Base-by-base conservation (phyloP, 2,113 vertebrate species). In the Podocnemis expansa region DNA sequence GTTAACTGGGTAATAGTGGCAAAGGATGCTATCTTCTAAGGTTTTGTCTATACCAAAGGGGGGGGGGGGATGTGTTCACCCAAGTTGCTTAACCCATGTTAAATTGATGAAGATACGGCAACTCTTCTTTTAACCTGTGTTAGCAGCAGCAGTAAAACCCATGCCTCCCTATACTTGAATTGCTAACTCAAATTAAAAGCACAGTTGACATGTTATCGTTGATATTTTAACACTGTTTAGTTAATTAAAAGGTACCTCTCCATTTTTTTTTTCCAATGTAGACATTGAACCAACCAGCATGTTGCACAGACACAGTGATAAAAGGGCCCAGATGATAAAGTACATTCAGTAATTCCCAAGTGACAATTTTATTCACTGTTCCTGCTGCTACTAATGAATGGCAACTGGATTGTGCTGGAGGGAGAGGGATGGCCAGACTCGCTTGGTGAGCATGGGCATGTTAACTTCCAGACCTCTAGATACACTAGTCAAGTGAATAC, bases 271-370 rank as follows among this genome's bases (percentile, higher is more conserved):
- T 67, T 67, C 19, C 60, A 67, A 2, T n/a, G 31, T 19, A 17
- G 34, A n/a, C 34, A 67, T 16, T n/a, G 60, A 67, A 67, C 34
- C 0, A 10, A 75, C 38, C 38, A 85, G 25, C 41, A 2, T 0
- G 1, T 25, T 9, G 10, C 80, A 22, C 14, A 47, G 51, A 19
- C 24, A 3, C 1, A 79, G 38, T n/a, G 21, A 83, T 5, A 34
- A 34, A 19, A 52, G 21, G 29, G 17, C 47, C 60, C 60, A 67
- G 60, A 8, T n/a, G 31, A n/a, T 67, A 27, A 27, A 58, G 51
- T 31, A 10, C 31, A 45, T 29, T 47, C 19, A 17, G 8, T 24
- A 38, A 27, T 52, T 41, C 10, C 38, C 24, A 34, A 12, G 22
- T 47, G 41, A 25, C 60, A 25, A 25, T 55, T 14, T 31, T 47